Base-by-base conservation (phyloP, 2,113 vertebrate species). In the Calyptomena viridis region DNA sequence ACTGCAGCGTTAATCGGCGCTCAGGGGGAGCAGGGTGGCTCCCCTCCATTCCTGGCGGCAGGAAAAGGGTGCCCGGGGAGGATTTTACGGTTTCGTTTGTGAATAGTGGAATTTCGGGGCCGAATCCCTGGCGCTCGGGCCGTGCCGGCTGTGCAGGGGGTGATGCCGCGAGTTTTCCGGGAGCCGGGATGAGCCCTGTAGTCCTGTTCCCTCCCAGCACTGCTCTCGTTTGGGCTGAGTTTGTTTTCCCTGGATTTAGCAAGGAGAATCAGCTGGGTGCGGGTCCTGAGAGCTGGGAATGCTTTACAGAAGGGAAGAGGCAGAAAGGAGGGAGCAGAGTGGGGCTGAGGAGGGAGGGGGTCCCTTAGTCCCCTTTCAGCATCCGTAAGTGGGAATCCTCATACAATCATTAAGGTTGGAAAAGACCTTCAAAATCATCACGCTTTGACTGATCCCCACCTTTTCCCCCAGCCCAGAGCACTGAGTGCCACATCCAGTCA, bases 111-210 rank as follows among this genome's bases (percentile, higher is more conserved):
- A 33, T 93, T 89, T 35, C 24, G 5, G 37, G 33, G 33, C 15
- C 1, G 7, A 22, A 12, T 59, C 55, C 30, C 58, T 19, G 53
- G 49, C 2, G 9, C 49, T 56, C 0, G 0, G 16, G 23, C 30
- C 14, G 4, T n/a, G 46, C 60, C 4, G 3, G 16, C 64, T 39
- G 42, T 3, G 0, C 37, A 15, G 63, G 33, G 28, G 3, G 33
- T 6, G 46, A 39, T 63, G 52, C 56, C 0, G 1, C 35, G 52
- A 2, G 2, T 44, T 59, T 62, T 8, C 5, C 28, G 50, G 78
- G 37, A 28, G 4, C 2, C 0, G 0, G 8, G 12, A n/a, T 3
- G 12, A 25, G 40, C 5, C 37, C 20, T 2, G 0, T 17, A 77
- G 22, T 40, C 56, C 58, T 20, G 3, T 5, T 30, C 28, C 47